Percentiles rank a stretch among this genome's conserved stretches.
Evolutionary conservation across 2,888 invertebrate species (phyloP).

Genomic region (Scaeva pyrastri): DNA sequence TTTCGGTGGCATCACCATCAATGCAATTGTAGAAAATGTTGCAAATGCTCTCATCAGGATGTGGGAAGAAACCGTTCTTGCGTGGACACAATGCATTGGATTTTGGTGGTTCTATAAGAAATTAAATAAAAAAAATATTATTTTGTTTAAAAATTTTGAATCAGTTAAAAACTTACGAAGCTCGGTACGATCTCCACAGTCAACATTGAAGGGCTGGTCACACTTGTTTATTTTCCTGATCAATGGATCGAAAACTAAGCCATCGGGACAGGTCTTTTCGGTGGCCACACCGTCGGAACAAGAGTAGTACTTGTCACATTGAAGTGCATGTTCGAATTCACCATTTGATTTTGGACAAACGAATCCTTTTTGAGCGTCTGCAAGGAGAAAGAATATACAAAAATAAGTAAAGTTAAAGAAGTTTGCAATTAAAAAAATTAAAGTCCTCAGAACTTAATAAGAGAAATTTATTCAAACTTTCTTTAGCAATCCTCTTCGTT

Average conservation of each 20-base stretch:
- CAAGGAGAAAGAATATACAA: slow-evolving; percentile 45
- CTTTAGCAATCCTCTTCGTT: no score
- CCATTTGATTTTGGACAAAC: slow-evolving; percentile 93
- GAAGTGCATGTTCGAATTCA: slow-evolving; percentile 90
- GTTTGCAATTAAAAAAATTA: background rate
- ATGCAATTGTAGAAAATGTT: slow-evolving; percentile 95
- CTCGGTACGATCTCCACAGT: slow-evolving; percentile 94
- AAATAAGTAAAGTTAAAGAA: background rate
- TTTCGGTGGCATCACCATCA: slow-evolving; percentile 91
- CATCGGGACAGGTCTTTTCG: slow-evolving; percentile 93
- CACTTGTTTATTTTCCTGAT: slow-evolving; percentile 95
- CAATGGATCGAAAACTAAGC: slow-evolving; percentile 93
- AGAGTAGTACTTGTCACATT: slow-evolving; percentile 94
- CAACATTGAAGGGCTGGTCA: slow-evolving; percentile 96
- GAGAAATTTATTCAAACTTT: no score
- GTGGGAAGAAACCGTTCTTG: slow-evolving; percentile 95
- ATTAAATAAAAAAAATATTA: background rate
- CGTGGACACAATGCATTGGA: slow-evolving; percentile 89
- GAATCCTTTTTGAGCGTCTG: slow-evolving; percentile 84
- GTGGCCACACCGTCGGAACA: slow-evolving; percentile 90
- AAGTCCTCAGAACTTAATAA: no score
- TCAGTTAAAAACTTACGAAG: slow-evolving; percentile 90
- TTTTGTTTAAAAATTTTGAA: background rate
- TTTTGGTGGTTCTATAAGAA: slow-evolving; percentile 89
- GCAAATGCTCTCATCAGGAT: slow-evolving; percentile 92